phyloP scores from a whole-genome alignment of 1,140 invertebrate genomes.

The Aporrectodea caliginosa region DNA sequence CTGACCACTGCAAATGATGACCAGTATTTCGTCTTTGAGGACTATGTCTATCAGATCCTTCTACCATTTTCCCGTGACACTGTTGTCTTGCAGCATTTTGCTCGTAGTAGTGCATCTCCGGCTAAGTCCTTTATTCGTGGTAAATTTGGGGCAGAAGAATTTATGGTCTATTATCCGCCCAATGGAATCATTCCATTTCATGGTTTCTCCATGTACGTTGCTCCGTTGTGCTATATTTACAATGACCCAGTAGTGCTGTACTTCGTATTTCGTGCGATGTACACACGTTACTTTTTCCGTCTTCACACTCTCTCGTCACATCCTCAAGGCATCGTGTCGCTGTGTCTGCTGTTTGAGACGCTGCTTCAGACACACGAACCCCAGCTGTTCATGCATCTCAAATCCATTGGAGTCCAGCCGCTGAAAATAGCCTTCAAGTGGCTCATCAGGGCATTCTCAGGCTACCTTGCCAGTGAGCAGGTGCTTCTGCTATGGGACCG shows the following conservation, averaged over 20 bases:
- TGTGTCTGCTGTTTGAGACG: constrained; percentile 75
- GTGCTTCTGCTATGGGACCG: constrained; percentile 86
- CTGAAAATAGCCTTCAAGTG: constrained; percentile 88
- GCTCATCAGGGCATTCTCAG: constrained; percentile 90
- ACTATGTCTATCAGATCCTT: constrained; percentile 89
- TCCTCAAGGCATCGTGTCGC: constrained; percentile 59
- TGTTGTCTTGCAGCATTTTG: constrained; percentile 64
- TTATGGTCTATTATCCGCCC: constrained; percentile 76
- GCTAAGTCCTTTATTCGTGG: constrained; percentile 55
- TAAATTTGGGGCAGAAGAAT: constrained; percentile 50
- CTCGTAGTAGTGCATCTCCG: constrained; percentile 52
- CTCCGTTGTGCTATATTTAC: constrained; percentile 89
- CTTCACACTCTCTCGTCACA: constrained; percentile 87
- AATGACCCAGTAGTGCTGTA: constrained; percentile 82
- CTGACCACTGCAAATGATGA: constrained; percentile 93
- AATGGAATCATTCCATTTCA: constrained; percentile 94
- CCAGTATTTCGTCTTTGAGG: constrained; percentile 97
- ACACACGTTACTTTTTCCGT: constrained; percentile 83
- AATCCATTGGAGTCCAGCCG: constrained; percentile 80
- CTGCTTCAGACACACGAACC: constrained; percentile 86
- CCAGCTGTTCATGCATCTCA: constrained; percentile 82
- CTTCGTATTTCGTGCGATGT: constrained; percentile 84
- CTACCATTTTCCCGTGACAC: constrained; percentile 87
- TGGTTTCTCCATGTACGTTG: constrained; percentile 94
- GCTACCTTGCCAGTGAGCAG: constrained; percentile 85